Evolutionary conservation across 2,797 vertebrate species (phyloP), one percentile per base, ranked within the genome.

Genomic region (Nyctibius grandis): DNA sequence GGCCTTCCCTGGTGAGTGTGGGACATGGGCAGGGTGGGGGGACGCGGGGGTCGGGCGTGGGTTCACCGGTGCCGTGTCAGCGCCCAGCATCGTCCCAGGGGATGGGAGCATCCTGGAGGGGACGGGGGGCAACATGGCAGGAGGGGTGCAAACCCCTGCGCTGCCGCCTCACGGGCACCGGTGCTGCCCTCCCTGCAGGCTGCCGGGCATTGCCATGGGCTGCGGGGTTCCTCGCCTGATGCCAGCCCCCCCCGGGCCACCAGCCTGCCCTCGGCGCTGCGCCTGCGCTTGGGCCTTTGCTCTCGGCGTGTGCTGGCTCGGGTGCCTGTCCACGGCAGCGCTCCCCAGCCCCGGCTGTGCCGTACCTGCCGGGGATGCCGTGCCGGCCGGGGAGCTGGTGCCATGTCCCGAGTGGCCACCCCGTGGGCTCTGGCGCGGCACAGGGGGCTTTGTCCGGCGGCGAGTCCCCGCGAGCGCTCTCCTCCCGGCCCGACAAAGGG

Each of bases 1-100:
- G 95, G 85, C 97, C 64, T 98, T 98, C 91, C 93, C 93, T 15
- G 98, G 98, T 98, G 97, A 97, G 98, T 9, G 0, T 26, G 72
- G 89, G 65, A 40, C 45, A 33, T 1, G 9, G 36, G 65, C 21
- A 9, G 50, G 75, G 38, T 15, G n/a, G 45, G 50, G 36, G 15
- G 9, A 9, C 0, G 0, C 3, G 11, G 16, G 16, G 36, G 21
- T 47, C 28, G 3, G 33, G 2, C 2, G 1, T 7, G 33, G 40
- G 53, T 17, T 44, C 34, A 0, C 38, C 2, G 0, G 29, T 59
- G 45, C 14, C 0, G 2, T 38, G 51, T 56, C 59, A 78, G 61
- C 61, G 20, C 6, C 31, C 74, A 14, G 57, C 51, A 44, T 47
- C 15, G 0, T 48, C 54, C 74, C 2, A 0, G 50, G 38, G 70